These are phyloP conservation scores for Trididemnum nubilum DNA, from an alignment of 23 tunicate species.

Conservation along the genomic window DNA sequence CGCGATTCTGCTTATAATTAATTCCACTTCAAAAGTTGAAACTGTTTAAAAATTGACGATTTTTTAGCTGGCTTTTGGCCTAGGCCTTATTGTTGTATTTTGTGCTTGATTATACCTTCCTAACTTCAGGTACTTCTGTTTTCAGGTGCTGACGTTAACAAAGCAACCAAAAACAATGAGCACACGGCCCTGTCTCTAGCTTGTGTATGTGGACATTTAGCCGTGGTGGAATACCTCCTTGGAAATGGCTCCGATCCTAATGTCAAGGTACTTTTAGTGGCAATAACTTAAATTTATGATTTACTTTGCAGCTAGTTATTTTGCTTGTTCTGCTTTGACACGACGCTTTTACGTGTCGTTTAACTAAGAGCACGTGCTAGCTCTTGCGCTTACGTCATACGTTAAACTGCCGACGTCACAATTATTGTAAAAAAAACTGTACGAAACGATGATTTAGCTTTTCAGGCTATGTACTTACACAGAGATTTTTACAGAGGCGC, in stretches of 20 bases:
- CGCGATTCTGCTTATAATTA: no score
- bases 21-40: no score
- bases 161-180: slow-evolving; percentile 82
- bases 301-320: neutral
- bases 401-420: neutral
- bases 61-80: no score
- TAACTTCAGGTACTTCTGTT: no score
- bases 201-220: slow-evolving; percentile 85
- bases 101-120: no score
- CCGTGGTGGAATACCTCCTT: slow-evolving; percentile 81
- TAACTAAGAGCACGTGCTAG: neutral
- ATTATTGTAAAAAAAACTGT: neutral
- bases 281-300: neutral
- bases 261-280: slow-evolving; percentile 73
- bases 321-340: neutral
- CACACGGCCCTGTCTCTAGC: slow-evolving; percentile 95
- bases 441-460: neutral
- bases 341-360: neutral
- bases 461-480: no score
- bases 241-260: slow-evolving; percentile 93
- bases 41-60: no score
- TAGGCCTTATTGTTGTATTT: no score
- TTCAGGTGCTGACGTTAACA: slow-evolving; percentile 96
- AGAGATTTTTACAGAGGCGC: no score
- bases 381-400: neutral